phyloP scores from a whole-genome alignment of 64 coral and sea anemone genomes.

The Actinia equina region DNA sequence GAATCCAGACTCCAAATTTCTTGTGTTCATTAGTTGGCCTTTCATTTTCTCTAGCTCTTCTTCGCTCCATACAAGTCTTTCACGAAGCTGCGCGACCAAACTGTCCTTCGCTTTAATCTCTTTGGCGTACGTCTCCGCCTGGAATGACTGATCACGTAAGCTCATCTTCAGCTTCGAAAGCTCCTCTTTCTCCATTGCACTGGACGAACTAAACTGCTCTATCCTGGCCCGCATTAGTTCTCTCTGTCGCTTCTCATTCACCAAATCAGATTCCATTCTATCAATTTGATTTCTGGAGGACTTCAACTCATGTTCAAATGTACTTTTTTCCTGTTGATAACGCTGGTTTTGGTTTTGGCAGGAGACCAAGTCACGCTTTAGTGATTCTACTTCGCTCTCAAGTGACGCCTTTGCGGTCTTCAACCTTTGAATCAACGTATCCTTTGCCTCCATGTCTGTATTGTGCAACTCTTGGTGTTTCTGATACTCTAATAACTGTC shows the following conservation, averaged over 20 bases:
- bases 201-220: constrained; percentile 56
- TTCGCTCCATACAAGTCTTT: constrained; percentile 60
- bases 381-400: constrained; percentile 71
- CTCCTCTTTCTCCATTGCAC: constrained; percentile 64
- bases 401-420: constrained; percentile 78
- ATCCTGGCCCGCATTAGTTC: constrained; percentile 36
- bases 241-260: constrained; percentile 75
- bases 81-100: constrained; percentile 55
- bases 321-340: constrained; percentile 58
- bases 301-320: constrained; percentile 62
- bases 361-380: constrained; percentile 64
- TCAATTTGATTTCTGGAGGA: constrained; percentile 63
- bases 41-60: constrained; percentile 61
- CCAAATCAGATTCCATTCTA: constrained; percentile 75
- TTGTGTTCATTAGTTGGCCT: constrained; percentile 14
- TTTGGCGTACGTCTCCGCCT: constrained; percentile 42
- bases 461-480: constrained; percentile 79
- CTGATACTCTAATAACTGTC: constrained; percentile 75
- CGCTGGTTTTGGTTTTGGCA: constrained; percentile 62
- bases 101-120: constrained; percentile 65
- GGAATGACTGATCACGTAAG: constrained; percentile 69
- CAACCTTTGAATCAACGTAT: constrained; percentile 74
- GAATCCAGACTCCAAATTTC: constrained; percentile 34
- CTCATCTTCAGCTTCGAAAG: constrained; percentile 65
- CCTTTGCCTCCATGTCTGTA: constrained; percentile 72